Evolutionary conservation across 2,888 invertebrate species (phyloP).

Genomic region (Agriotes lineatus): DNA sequence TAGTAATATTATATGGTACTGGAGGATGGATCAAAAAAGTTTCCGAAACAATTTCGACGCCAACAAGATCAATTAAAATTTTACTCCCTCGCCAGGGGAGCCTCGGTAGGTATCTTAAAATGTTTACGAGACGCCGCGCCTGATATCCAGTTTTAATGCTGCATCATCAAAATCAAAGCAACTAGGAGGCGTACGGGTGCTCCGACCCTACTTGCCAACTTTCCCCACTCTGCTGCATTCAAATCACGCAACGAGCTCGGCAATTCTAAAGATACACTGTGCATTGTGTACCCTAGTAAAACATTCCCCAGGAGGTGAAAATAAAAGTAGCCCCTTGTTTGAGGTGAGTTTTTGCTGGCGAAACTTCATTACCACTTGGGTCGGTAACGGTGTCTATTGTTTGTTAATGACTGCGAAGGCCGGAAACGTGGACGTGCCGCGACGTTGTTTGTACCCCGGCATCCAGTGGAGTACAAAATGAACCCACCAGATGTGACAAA

Average conservation of each 20-base stretch:
- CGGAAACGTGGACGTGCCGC: slow-evolving; percentile 46
- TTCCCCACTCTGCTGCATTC: background rate
- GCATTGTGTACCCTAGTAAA: slow-evolving; percentile 5
- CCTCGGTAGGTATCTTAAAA: too few species aligned
- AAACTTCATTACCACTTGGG: slow-evolving; percentile 46
- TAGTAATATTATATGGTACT: too few species aligned
- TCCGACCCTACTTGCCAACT: background rate
- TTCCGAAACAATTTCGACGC: too few species aligned
- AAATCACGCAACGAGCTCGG: slow-evolving; percentile 18
- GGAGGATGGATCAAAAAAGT: too few species aligned
- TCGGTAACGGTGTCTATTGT: slow-evolving; percentile 46
- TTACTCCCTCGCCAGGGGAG: too few species aligned
- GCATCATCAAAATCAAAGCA: too few species aligned
- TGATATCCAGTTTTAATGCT: too few species aligned
- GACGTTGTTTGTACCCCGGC: slow-evolving; percentile 23
- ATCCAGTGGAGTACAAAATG: slow-evolving; percentile 8
- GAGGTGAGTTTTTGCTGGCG: slow-evolving; percentile 42
- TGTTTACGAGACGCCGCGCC: too few species aligned
- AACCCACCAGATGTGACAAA: slow-evolving; percentile 29
- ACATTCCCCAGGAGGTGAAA: slow-evolving; percentile 25
- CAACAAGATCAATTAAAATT: too few species aligned
- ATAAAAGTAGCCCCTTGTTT: slow-evolving; percentile 32
- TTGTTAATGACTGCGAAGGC: slow-evolving; percentile 46
- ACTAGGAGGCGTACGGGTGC: too few species aligned
- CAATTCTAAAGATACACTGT: background rate